These are phyloP conservation scores for Trematomus bernacchii DNA, from an alignment of 2,797 vertebrate species.

Conservation along the genomic window DNA sequence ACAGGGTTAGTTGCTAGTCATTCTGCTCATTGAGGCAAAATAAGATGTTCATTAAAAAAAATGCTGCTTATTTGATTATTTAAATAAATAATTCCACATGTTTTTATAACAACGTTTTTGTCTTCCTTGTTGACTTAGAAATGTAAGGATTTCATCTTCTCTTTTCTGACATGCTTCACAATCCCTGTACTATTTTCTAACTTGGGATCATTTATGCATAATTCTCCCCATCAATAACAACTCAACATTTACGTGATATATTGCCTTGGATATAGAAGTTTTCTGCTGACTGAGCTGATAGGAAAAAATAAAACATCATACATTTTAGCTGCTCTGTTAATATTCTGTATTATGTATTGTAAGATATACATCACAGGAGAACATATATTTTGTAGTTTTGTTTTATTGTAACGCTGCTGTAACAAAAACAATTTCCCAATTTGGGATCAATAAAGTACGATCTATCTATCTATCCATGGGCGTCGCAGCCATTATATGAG, in stretches of 20 bases:
- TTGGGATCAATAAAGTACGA: too few relatives aligned
- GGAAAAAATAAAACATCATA: neutral
- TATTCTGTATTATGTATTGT: conserved; percentile 21
- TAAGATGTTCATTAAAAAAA: neutral
- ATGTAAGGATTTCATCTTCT: neutral
- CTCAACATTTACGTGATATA: neutral
- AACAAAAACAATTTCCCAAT: too few relatives aligned
- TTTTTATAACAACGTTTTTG: too few relatives aligned
- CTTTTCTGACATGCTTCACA: neutral
- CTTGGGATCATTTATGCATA: neutral
- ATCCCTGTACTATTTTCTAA: neutral
- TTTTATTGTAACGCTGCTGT: too few relatives aligned
- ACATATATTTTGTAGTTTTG: too few relatives aligned
- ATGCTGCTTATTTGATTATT: neutral
- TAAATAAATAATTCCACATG: too few relatives aligned
- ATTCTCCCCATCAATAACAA: neutral
- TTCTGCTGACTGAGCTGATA: neutral
- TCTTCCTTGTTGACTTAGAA: neutral
- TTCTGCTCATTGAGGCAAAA: neutral
- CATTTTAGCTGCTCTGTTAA: neutral
- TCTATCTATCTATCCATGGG: too few relatives aligned
- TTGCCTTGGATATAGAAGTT: neutral
- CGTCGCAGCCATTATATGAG: too few relatives aligned
- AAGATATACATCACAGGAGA: neutral
- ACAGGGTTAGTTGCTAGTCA: too few relatives aligned